Evolutionary conservation across 2,797 vertebrate genomes (phyloP), one percentile per base, ranked within the genome.

Genomic region (Margarornis squamiger): DNA sequence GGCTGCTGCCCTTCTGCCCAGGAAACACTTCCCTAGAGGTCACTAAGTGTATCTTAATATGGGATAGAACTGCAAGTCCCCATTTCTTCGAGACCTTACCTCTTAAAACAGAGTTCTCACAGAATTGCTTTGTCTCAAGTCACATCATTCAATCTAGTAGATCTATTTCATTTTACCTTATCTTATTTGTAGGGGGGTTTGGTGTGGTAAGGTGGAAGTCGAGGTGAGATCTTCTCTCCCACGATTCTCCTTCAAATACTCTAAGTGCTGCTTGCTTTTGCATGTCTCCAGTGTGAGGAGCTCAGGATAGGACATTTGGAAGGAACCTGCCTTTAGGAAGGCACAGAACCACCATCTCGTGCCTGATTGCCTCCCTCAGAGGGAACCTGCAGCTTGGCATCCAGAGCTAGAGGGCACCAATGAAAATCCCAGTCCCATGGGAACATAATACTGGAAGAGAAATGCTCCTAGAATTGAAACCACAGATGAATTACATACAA

Each of bases 401-500:
- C 57, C 51, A 21, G 30, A 70, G 34, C 15, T 18, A 21, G 57
- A 57, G 27, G 20, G 34, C 30, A n/a, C 83, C 63, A 22, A 5
- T 26, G 41, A 73, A 61, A 86, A 80, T 19, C 39, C 38, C 39
- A 36, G 17, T 16, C 24, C 36, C 3, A 0, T 1, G 38, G 39
- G 59, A 38, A 67, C 57, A 20, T 3, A 0, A 11, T 4, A 6
- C 9, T 12, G 61, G 29, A 48, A 76, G 38, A 79, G 23, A 70
- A 86, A 57, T 4, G 17, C 17, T 59, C 12, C 72, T 68, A 67
- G 61, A 59, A 63, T 0, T 30, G 45, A 65, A 78, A 38, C 24
- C 22, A 39, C 12, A 45, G 12, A 5, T 7, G 43, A 48, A 51
- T n/a, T 62, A 9, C 2, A 0, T 2, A 4, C 13, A 62, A 0